Evolutionary conservation across 2,888 invertebrate genomes (phyloP), one percentile per base, ranked within the genome.

Genomic region (Eulithis testata): DNA sequence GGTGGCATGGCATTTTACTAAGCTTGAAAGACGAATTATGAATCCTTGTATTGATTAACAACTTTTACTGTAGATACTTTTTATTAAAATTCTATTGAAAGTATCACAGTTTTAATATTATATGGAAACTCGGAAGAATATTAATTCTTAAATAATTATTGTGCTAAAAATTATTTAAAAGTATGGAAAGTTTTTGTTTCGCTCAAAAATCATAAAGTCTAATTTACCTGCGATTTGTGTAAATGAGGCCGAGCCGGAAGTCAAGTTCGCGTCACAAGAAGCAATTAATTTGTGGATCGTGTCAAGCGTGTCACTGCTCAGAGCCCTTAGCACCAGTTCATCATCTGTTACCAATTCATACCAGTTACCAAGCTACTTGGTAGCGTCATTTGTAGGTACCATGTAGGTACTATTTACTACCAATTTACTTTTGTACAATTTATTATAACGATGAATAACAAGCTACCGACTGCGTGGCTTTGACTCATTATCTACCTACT

Each of bases 241-340:
- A 27, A 58, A 47, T n/a, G 21, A 14, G 27, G 36, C n/a, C 43
- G 0, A 45, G 36, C 36, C 40, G 43, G 43, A 53, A 52, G 36
- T 40, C 52, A 60, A 60, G 45, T 59, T 59, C 11, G 36, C 21
- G 52, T 54, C 60, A 54, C 44, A 52, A 49, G 54, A 21, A 36
- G 47, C 55, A 60, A 64, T 64, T 64, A 64, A 55, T 60, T 64
- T 55, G 44, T 59, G 44, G 49, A 53, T 21, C 58, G 40, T 49
- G 52, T 59, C 53, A 60, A 12, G 43, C 60, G 57, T 59, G 65
- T 44, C 44, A 44, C 21, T 49, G 49, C 31, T 37, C 50, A 27
- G 44, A n/a, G 43, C 44, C 55, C 7, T 8, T 44, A 55, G 55
- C 55, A 55, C 14, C 27, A 45, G 44, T 14, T 63, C 21, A 9